Evolutionary conservation across 2,113 vertebrate species (phyloP), one percentile per base, ranked within the genome.

Genomic region (Corvus cornix): DNA sequence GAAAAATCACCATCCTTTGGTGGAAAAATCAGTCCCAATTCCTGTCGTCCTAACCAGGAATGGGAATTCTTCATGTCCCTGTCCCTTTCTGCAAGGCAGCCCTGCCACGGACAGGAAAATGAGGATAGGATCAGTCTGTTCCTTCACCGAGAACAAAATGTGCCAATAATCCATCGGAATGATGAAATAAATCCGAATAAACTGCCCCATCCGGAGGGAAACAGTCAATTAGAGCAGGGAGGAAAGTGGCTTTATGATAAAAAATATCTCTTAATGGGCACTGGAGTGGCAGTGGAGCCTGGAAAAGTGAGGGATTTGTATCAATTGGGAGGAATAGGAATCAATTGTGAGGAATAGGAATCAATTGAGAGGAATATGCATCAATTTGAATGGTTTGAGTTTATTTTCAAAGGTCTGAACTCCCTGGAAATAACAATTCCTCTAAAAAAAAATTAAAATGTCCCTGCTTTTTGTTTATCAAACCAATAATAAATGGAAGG

Each of bases 1-100:
- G 11, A 33, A 73, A 73, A 69, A 21, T 2, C 11, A 13, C 33
- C 30, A 2, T 4, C 27, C n/a, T 21, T 24, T 3, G 0, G 5
- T 23, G n/a, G 33, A 35, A 60, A 49, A 56, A 21, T 26, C 49
- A 20, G 10, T 19, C 33, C 67, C 43, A 18, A 6, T 5, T 16
- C 7, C 2, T 14, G 23, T 14, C 31, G 7, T 12, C 16, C 10
- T 5, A 21, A 22, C 0, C 7, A 39, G 21, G 68, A 77, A 9
- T 26, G 24, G 63, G n/a, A 26, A 7, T 6, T 9, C 7, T 31
- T 30, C 2, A 13, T 7, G 22, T 2, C 10, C 33, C n/a, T 37
- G 24, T 22, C 48, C 27, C 21, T 35, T 44, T 6, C 24, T 10
- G 11, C 37, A 51, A 55, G 17, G 11, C 64, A 56, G n/a, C 30